phyloP scores from a whole-genome alignment of 2,888 invertebrate species.

The Laspeyria flexula region DNA sequence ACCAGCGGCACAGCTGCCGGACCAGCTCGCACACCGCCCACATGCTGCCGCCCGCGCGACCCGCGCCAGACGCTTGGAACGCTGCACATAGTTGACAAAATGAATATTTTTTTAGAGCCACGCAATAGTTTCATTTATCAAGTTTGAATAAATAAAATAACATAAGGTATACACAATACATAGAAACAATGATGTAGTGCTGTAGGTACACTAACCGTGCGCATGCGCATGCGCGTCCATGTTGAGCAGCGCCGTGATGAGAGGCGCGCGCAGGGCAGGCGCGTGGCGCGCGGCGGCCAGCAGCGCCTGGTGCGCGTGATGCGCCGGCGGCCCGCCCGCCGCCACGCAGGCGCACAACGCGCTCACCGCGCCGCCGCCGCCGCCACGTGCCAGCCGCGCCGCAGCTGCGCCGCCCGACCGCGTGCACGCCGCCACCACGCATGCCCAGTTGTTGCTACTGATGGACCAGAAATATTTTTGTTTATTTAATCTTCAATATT shows the following conservation, averaged over 20 bases:
- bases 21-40: conserved; percentile 91
- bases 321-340: conserved; percentile 55
- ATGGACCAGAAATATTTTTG: neutral
- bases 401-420: conserved; percentile 65
- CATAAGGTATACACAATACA: too few species aligned
- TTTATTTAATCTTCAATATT: too few species aligned
- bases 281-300: conserved; percentile 53
- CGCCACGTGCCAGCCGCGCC: conserved; percentile 55
- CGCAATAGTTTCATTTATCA: too few species aligned
- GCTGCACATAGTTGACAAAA: conserved; percentile 46
- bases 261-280: conserved; percentile 51
- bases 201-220: conserved; percentile 50
- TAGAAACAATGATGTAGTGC: too few species aligned
- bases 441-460: conserved; percentile 92
- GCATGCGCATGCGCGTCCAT: conserved; percentile 73
- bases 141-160: too few species aligned
- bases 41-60: conserved; percentile 64
- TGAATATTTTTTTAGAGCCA: too few species aligned
- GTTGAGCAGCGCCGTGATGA: conserved; percentile 61
- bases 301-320: conserved; percentile 58
- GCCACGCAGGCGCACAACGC: conserved; percentile 70
- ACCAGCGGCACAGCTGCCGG: conserved; percentile 90
- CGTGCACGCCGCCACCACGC: conserved; percentile 92
- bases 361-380: conserved; percentile 61
- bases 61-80: conserved; percentile 55